Conservation (phyloP, 2,888 invertebrate genomes). For the Troides aeacus region DNA sequence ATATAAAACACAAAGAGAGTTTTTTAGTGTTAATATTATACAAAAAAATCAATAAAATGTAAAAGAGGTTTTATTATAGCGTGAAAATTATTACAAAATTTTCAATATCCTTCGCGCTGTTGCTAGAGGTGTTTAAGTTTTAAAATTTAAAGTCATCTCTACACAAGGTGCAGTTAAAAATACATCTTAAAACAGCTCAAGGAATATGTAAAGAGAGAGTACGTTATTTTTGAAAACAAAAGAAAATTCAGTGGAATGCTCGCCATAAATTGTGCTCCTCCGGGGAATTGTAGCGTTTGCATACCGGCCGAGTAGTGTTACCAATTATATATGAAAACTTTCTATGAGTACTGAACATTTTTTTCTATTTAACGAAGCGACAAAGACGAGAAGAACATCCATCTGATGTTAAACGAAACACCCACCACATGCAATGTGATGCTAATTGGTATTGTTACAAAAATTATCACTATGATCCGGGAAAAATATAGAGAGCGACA, state of each 20-base stretch:
- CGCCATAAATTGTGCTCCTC: constrained; percentile 75
- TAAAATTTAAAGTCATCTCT: background rate
- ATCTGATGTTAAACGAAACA: no score
- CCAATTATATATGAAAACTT: constrained; percentile 4
- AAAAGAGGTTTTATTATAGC: background rate
- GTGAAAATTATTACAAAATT: background rate
- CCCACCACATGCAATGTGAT: no score
- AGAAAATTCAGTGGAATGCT: constrained; percentile 73
- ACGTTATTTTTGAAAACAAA: constrained; percentile 64
- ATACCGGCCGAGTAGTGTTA: constrained; percentile 55
- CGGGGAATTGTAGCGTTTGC: constrained; percentile 70
- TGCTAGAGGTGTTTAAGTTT: background rate
- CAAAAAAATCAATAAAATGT: no score
- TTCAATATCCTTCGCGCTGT: background rate
- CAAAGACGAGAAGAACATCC: no score
- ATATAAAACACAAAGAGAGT: no score
- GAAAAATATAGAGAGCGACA: no score
- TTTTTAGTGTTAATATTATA: no score
- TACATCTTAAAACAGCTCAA: constrained; percentile 12
- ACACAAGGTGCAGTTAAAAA: background rate
- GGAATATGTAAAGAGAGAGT: constrained; percentile 26
- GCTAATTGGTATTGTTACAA: no score
- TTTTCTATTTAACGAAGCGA: no score
- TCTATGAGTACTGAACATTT: no score
- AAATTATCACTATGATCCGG: no score